Evolutionary conservation across 2,888 invertebrate species (phyloP).

Genomic region (Galerucella calmariensis): DNA sequence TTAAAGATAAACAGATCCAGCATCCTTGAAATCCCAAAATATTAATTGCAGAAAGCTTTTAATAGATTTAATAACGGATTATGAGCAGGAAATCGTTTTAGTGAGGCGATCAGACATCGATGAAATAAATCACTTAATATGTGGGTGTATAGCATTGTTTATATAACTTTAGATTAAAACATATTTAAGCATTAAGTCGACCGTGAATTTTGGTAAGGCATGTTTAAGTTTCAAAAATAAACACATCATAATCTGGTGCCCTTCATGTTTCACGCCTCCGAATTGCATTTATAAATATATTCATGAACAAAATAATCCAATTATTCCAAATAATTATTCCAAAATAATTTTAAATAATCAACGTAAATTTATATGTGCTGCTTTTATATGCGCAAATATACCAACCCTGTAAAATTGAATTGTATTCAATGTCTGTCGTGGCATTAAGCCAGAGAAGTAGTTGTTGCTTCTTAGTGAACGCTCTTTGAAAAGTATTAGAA

Average conservation of each 20-base stretch:
- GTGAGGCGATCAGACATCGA: background rate
- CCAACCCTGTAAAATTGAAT: too few relatives aligned
- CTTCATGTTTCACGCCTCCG: background rate
- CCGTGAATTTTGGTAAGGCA: background rate
- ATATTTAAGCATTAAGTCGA: constrained; percentile 1
- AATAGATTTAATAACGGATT: background rate
- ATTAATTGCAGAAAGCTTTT: background rate
- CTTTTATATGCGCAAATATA: too few relatives aligned
- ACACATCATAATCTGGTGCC: background rate
- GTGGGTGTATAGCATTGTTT: background rate
- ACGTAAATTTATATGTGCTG: too few relatives aligned
- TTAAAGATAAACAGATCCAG: too few relatives aligned
- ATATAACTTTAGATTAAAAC: background rate
- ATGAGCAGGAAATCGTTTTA: background rate
- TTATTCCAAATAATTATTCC: too few relatives aligned
- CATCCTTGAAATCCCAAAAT: too few relatives aligned
- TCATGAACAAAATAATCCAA: too few relatives aligned
- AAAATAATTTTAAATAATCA: too few relatives aligned
- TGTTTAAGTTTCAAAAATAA: background rate
- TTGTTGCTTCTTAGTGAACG: too few relatives aligned
- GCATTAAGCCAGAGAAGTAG: too few relatives aligned
- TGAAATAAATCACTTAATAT: background rate
- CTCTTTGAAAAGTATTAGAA: too few relatives aligned
- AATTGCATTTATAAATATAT: background rate
- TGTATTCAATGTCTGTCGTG: too few relatives aligned